phyloP scores from a whole-genome alignment of 2,888 invertebrate species.

The Ditylenchus weischeri region DNA sequence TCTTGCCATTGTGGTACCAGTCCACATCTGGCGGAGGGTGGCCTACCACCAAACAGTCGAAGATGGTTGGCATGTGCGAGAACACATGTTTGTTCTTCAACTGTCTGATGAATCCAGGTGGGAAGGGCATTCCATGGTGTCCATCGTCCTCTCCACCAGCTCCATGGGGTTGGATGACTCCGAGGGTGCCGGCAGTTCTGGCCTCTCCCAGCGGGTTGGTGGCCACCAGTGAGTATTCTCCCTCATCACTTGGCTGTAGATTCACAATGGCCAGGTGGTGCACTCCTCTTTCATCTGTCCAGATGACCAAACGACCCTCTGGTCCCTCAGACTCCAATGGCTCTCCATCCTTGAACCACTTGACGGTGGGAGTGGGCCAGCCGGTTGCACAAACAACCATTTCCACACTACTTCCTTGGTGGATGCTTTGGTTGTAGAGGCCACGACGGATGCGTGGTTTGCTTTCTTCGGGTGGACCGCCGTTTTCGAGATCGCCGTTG shows the following conservation, averaged over 20 bases:
- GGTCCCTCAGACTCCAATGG: slow-evolving; percentile 50
- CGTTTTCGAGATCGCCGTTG: slow-evolving; percentile 24
- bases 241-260: slow-evolving; percentile 57
- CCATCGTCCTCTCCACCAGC: slow-evolving; percentile 35
- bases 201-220: slow-evolving; percentile 58
- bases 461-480: slow-evolving; percentile 47
- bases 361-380: slow-evolving; percentile 59
- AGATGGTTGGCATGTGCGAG: slow-evolving; percentile 58
- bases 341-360: slow-evolving; percentile 59
- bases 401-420: slow-evolving; percentile 58
- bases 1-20: slow-evolving; percentile 61
- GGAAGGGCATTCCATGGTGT: slow-evolving; percentile 49
- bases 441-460: slow-evolving; percentile 57
- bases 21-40: slow-evolving; percentile 53
- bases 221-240: slow-evolving; percentile 57
- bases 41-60: slow-evolving; percentile 58
- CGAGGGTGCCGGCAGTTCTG: slow-evolving; percentile 48
- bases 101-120: slow-evolving; percentile 59
- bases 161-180: slow-evolving; percentile 50
- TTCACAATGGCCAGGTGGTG: slow-evolving; percentile 57
- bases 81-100: slow-evolving; percentile 59
- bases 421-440: slow-evolving; percentile 55
- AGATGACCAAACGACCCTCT: slow-evolving; percentile 49
- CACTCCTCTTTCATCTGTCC: slow-evolving; percentile 57
- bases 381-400: slow-evolving; percentile 59